phyloP scores from a whole-genome alignment of 1,140 invertebrate genomes.

The Homalodisca vitripennis region DNA sequence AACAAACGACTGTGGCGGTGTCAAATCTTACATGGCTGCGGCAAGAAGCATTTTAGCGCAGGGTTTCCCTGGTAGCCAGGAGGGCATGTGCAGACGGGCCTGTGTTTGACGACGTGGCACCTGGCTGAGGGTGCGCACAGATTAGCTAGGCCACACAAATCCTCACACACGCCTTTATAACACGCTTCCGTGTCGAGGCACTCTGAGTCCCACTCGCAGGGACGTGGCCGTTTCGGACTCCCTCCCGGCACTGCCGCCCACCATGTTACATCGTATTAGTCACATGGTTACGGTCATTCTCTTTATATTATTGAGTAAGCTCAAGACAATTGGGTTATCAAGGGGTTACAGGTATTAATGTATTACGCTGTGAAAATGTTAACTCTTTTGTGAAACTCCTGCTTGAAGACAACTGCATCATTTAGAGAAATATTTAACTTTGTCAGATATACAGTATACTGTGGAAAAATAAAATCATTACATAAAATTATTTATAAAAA shows the following conservation, averaged over 20 bases:
- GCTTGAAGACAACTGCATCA: no score
- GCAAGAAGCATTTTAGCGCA: constrained; percentile 66
- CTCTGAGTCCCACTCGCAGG: constrained; percentile 70
- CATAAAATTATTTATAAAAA: no score
- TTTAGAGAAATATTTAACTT: no score
- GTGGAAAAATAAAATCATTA: no score
- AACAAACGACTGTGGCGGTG: constrained; percentile 1
- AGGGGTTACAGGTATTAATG: no score
- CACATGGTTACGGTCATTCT: no score
- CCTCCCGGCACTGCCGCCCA: constrained; percentile 45
- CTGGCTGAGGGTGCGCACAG: constrained; percentile 67
- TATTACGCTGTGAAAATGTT: no score
- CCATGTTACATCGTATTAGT: no score
- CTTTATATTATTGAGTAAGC: no score
- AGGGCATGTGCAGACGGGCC: constrained; percentile 74
- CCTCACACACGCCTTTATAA: constrained; percentile 69
- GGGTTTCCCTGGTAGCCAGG: constrained; percentile 74
- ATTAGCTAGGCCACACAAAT: constrained; percentile 71
- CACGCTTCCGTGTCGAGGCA: constrained; percentile 72
- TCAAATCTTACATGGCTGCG: constrained; percentile 65
- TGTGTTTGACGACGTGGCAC: constrained; percentile 69
- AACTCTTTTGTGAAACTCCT: no score
- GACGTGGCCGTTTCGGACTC: constrained; percentile 62
- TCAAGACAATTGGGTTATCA: no score
- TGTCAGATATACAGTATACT: no score